phyloP scores from a whole-genome alignment of 2,113 vertebrate species.

The Gavia stellata region DNA sequence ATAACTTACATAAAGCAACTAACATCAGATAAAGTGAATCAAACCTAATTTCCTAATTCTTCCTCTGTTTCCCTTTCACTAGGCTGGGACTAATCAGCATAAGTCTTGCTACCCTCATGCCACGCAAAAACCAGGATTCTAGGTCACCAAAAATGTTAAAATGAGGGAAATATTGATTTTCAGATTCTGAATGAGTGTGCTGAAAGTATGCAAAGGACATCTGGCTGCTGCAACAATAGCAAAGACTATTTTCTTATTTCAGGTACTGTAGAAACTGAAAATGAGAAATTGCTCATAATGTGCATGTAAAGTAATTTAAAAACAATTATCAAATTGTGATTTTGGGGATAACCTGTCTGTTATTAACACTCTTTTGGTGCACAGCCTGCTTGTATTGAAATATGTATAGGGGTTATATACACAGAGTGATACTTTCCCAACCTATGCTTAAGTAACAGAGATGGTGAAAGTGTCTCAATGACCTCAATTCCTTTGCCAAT shows the following conservation, averaged over 20 bases:
- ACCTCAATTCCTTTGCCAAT: not conserved
- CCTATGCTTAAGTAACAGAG: not conserved
- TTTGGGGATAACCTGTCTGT: not conserved
- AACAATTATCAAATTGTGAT: not conserved
- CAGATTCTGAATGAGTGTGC: not conserved
- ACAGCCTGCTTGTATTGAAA: not conserved
- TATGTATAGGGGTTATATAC: not conserved
- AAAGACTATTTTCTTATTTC: not conserved
- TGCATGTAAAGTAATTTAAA: not conserved
- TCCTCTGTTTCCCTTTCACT: not conserved
- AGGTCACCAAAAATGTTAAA: not conserved
- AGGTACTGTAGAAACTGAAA: not conserved
- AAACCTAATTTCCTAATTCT: not conserved
- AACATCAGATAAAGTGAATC: not conserved
- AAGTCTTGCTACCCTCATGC: not conserved
- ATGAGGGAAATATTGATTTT: not conserved
- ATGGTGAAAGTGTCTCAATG: not conserved
- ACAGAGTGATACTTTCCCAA: not conserved
- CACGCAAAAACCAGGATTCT: not conserved
- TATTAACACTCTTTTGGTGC: not conserved
- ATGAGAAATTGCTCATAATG: not conserved
- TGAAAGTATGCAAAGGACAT: not conserved
- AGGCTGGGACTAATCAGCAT: not conserved
- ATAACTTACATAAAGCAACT: not conserved
- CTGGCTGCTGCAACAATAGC: not conserved